Evolutionary conservation across 2,888 invertebrate genomes (phyloP), one percentile per base, ranked within the genome.

Genomic region (Harpagoxenus sublaevis): DNA sequence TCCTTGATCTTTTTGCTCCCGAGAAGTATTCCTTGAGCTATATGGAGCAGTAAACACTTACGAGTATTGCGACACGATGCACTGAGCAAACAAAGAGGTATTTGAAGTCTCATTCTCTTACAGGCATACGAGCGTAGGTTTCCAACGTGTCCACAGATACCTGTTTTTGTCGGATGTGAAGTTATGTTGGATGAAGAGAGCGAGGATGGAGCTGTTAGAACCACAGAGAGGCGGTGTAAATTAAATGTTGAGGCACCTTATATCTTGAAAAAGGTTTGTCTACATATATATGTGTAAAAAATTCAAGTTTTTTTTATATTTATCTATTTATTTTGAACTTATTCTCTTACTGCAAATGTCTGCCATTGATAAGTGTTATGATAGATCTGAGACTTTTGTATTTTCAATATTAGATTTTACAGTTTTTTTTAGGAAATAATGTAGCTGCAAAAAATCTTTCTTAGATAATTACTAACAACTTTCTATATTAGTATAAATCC

Each of bases 51-150:
- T 35, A 35, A 35, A 35, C 35, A 35, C 23, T 23, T 23, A 23
- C 0, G 6, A 35, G 35, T 35, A 6, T 23, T 28, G 9, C 18
- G 42, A 60, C 73, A 0, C 42, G 0, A 35, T 18, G 0, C 2
- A 31, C 15, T 35, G 23, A 15, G 1, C 3, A 23, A 60, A 23
- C 8, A 83, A 79, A n/a, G 23, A 53, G 2, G 3, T 12, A 68
- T n/a, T 3, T 45, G 66, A 62, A 73, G 81, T 71, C 55, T 74
- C 66, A 84, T 95, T 85, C 79, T 77, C 88, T 90, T 89, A 28
- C 95, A 99, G 99, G 99, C 99, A 6, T 99, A 99, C 95, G 98
- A 99, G 95, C 97, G 97, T 93, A 97, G 99, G 89, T 99, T 99
- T 95, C 99, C 99, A 31, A 98, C 96, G 84, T 99, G 99, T 94